Evolutionary conservation across 2,888 invertebrate species (phyloP).

Genomic region (Catocala nupta): DNA sequence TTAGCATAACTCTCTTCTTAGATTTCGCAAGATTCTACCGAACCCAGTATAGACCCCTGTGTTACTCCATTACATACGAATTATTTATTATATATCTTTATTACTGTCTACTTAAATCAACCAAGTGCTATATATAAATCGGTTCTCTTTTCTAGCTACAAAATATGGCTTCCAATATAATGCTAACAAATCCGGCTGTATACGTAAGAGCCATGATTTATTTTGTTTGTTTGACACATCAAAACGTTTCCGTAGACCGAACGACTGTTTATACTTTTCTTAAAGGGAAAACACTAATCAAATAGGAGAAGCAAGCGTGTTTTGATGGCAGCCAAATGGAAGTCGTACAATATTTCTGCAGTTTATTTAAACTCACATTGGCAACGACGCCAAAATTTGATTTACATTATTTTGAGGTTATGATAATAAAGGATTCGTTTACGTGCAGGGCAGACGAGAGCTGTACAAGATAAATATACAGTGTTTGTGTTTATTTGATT

Average conservation of each 20-base stretch:
- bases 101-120: too few species aligned
- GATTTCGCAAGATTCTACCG: not conserved
- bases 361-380: constrained; percentile 62
- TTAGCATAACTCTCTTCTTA: too few species aligned
- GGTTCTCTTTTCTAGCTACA: not conserved
- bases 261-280: constrained; percentile 42
- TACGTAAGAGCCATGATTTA: constrained; percentile 43
- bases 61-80: not conserved
- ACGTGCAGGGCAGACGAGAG: constrained; percentile 25
- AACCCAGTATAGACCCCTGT: not conserved
- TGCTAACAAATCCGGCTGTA: constrained; percentile 9
- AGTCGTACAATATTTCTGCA: constrained; percentile 43
- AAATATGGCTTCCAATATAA: not conserved
- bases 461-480: constrained; percentile 24
- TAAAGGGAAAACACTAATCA: constrained; percentile 42
- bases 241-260: constrained; percentile 31
- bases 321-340: constrained; percentile 46
- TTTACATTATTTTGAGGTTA: constrained; percentile 57
- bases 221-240: constrained; percentile 54
- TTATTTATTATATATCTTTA: not conserved
- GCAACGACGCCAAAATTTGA: constrained; percentile 64
- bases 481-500: constrained; percentile 36
- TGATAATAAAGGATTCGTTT: constrained; percentile 45
- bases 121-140: not conserved
- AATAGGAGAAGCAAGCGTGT: constrained; percentile 36